phyloP scores from a whole-genome alignment of 2,888 invertebrate genomes.

The Anagyrus pseudococci region DNA sequence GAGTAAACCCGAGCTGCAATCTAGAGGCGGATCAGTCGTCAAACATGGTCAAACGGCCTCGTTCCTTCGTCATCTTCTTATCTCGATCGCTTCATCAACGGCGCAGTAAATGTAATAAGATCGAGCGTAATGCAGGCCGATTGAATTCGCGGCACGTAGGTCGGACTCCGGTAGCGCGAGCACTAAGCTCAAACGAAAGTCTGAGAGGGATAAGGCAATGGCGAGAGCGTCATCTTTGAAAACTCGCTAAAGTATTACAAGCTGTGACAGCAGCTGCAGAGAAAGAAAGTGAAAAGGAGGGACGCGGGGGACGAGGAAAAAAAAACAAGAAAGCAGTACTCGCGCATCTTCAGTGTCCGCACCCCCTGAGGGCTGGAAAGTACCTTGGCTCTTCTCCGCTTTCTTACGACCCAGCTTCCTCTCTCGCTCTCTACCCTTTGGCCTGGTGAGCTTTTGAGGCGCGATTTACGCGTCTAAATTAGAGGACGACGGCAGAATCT shows the following conservation, averaged over 20 bases:
- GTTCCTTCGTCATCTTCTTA: not conserved
- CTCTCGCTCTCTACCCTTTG: not conserved
- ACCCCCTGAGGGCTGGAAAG: too few species aligned
- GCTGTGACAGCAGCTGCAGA: not conserved
- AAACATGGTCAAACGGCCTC: not conserved
- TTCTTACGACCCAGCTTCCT: not conserved
- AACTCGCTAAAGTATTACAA: slow-evolving; percentile 25
- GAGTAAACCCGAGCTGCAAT: not conserved
- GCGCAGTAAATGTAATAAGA: slow-evolving; percentile 33
- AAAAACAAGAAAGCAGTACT: too few species aligned
- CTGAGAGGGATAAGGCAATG: slow-evolving; percentile 3
- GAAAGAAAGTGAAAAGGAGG: not conserved
- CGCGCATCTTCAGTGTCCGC: too few species aligned
- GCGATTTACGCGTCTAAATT: slow-evolving; percentile 29
- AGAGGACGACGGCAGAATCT: slow-evolving; percentile 16
- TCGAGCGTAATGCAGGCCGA: slow-evolving; percentile 17
- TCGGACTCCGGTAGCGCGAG: slow-evolving; percentile 2
- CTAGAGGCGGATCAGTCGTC: slow-evolving; percentile 14
- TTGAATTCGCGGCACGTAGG: slow-evolving; percentile 32
- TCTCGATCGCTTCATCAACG: slow-evolving; percentile 2
- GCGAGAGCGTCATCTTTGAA: slow-evolving; percentile 15
- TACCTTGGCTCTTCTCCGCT: slow-evolving; percentile 3
- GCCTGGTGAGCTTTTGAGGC: not conserved
- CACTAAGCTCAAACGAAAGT: too few species aligned
- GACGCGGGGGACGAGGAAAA: not conserved